These are phyloP conservation scores for Sarcophaga rosellei DNA, from an alignment of 2,888 invertebrate species.

Conservation along the genomic window DNA sequence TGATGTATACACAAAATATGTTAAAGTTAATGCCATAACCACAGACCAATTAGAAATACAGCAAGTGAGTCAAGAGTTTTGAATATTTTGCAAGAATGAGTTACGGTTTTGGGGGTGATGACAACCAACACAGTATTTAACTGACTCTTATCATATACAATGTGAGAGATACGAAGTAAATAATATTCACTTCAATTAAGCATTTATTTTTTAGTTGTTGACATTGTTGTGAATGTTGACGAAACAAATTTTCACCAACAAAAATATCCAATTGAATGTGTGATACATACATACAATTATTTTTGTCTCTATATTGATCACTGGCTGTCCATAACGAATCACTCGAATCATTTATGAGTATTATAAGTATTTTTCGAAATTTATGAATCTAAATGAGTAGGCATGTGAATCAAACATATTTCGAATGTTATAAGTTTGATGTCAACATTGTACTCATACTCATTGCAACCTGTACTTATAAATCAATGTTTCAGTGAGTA, in stretches of 20 bases:
- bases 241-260: neutral
- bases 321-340: no score
- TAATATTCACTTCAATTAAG: constrained; percentile 26
- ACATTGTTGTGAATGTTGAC: neutral
- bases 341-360: no score
- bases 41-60: constrained; percentile 57
- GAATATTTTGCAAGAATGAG: neutral
- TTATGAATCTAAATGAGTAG: no score
- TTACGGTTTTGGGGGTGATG: neutral
- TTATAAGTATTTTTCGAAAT: no score
- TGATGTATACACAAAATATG: constrained; percentile 33
- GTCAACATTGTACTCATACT: no score
- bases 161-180: neutral
- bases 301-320: no score
- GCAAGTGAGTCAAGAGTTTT: constrained; percentile 2
- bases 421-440: no score
- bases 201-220: neutral
- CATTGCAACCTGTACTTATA: no score
- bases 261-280: neutral
- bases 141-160: neutral
- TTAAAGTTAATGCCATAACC: constrained; percentile 56
- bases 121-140: constrained; percentile 1
- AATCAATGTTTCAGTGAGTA: no score
- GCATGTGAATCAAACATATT: no score
- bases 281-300: no score